A percentile compares a stretch with the other conserved stretches of the same genome.
Conservation (phyloP, 23 tunicate species). For the Ciona savignyi region DNA sequence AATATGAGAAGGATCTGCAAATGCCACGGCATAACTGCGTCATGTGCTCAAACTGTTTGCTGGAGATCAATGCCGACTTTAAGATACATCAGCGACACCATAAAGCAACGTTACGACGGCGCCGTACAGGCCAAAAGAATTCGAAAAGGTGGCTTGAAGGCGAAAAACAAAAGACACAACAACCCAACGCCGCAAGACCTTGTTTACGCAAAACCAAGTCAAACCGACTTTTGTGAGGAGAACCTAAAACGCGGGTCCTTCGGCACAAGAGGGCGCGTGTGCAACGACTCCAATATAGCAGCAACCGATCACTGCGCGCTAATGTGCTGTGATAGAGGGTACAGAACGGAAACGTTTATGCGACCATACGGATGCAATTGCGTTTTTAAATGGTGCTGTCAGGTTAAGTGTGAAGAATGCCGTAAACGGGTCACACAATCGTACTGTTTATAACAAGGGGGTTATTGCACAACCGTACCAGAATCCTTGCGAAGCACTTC, state of each 20-base stretch:
- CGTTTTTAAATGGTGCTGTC: conserved; percentile 68
- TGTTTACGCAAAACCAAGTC: conserved; percentile 27
- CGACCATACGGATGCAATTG: conserved; percentile 37
- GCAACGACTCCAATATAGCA: conserved; percentile 51
- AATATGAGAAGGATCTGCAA: conserved; percentile 36
- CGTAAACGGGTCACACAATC: conserved; percentile 9
- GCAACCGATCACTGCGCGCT: conserved; percentile 45
- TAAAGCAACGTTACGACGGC: conserved; percentile 37
- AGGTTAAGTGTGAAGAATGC: conserved; percentile 47
- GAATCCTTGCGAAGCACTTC: no score
- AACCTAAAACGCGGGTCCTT: conserved; percentile 55
- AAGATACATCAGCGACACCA: conserved; percentile 23
- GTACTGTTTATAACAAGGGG: conserved; percentile 25
- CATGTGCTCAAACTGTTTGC: conserved; percentile 76
- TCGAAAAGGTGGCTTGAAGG: conserved; percentile 10
- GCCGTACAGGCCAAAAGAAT: conserved; percentile 39
- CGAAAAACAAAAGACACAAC: conserved; percentile 6
- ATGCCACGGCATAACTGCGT: conserved; percentile 92
- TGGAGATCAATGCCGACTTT: conserved; percentile 83
- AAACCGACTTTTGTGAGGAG: conserved; percentile 31
- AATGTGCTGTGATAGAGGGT: conserved; percentile 61
- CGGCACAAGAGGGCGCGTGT: conserved; percentile 55
- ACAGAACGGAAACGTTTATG: background rate
- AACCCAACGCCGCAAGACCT: conserved; percentile 26
- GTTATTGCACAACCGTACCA: no score